Percentiles rank a stretch among this genome's conserved stretches.
Evolutionary conservation across 2,113 vertebrate genomes (phyloP).

Genomic region (Seriola rivoliana): DNA sequence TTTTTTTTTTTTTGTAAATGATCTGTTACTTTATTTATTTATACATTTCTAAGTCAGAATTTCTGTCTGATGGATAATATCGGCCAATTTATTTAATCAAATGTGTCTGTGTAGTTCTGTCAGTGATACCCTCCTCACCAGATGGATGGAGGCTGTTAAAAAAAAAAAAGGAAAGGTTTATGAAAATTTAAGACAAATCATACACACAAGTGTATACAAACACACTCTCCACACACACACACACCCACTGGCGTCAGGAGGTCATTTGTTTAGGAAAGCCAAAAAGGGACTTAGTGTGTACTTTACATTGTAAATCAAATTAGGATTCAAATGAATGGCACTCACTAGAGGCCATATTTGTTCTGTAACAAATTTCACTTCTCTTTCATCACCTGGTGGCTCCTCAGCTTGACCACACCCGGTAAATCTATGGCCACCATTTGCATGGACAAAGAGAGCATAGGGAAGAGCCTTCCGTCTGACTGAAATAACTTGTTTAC

Average conservation of each 20-base stretch:
- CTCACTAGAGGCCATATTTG: slow-evolving; percentile 78
- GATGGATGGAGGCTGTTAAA: slow-evolving; percentile 75
- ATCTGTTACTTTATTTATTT: not conserved
- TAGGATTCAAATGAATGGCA: slow-evolving; percentile 83
- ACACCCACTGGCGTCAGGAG: slow-evolving; percentile 54
- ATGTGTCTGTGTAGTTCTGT: slow-evolving; percentile 53
- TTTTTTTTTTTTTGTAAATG: not conserved
- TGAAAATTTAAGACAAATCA: slow-evolving; percentile 85
- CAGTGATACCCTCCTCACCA: slow-evolving; percentile 46
- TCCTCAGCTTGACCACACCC: slow-evolving; percentile 82
- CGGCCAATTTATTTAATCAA: slow-evolving; percentile 58
- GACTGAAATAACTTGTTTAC: slow-evolving; percentile 70
- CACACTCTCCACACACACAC: slow-evolving; percentile 39
- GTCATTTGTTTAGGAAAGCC: slow-evolving; percentile 84
- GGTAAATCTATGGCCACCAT: slow-evolving; percentile 81
- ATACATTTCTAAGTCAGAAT: not conserved
- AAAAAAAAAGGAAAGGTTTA: slow-evolving; percentile 79
- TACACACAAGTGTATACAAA: slow-evolving; percentile 39
- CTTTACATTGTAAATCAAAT: slow-evolving; percentile 87
- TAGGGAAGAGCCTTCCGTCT: slow-evolving; percentile 73
- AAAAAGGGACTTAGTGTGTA: slow-evolving; percentile 82
- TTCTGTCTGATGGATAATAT: not conserved
- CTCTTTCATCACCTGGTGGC: slow-evolving; percentile 80
- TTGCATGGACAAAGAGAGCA: slow-evolving; percentile 81
- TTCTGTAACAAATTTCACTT: slow-evolving; percentile 83